Conservation (phyloP, 2,113 vertebrate species). For the Axis porcinus region DNA sequence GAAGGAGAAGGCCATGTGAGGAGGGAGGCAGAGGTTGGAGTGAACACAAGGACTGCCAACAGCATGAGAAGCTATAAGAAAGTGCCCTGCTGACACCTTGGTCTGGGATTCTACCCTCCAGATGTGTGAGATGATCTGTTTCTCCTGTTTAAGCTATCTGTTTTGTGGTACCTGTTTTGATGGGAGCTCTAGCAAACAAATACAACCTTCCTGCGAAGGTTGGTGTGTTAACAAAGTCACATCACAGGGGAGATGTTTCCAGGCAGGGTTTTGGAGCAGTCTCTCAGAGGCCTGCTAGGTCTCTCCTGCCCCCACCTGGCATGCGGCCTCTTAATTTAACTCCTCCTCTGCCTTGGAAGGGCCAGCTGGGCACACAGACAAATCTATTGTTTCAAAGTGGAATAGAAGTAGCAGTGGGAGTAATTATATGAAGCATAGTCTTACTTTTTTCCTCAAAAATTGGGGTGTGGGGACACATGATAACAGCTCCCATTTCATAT, state of each 20-base stretch:
- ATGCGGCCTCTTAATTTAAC: neutral
- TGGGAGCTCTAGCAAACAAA: neutral
- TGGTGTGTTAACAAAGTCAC: neutral
- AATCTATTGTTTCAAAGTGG: neutral
- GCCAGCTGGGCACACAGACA: neutral
- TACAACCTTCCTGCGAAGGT: neutral
- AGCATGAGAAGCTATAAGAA: neutral
- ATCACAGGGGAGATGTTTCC: neutral
- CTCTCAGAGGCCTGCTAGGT: neutral
- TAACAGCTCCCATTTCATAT: neutral
- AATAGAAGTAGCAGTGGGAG: neutral
- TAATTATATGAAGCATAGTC: neutral
- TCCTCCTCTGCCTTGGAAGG: neutral
- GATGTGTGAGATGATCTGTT: neutral
- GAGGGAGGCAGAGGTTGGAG: neutral
- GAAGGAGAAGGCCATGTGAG: neutral
- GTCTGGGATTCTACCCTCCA: neutral
- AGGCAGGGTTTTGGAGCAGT: neutral
- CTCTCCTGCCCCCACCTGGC: neutral
- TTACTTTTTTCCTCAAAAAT: neutral
- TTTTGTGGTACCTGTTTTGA: neutral
- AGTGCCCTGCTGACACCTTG: neutral
- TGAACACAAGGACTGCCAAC: neutral
- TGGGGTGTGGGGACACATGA: neutral
- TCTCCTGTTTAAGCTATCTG: neutral